Base-by-base conservation (phyloP, 1,140 invertebrate genomes). In the Rhagoletis pomonella region DNA sequence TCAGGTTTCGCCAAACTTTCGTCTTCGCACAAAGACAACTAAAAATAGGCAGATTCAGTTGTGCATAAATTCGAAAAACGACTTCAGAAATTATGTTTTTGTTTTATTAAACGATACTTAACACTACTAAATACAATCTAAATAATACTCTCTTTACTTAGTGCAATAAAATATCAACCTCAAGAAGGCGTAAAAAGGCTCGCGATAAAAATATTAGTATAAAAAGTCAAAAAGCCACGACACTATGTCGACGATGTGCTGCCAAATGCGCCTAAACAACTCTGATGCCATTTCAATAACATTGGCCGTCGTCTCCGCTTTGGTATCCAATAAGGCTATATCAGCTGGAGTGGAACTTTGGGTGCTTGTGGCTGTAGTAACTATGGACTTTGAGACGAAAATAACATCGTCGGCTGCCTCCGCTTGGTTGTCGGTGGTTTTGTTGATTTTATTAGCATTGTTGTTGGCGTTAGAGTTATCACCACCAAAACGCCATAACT, bases 231-330 rank as follows among this genome's bases (percentile, higher is more conserved):
- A 73, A 73, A 87, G 85, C 55, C 59, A 85, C 47, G 84, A 64
- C 50, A 87, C 64, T 39, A 77, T 64, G n/a, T 88, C 87, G 4
- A 88, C 42, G 14, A 88, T 86, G 67, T 69, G 87, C 47, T 73
- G 69, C 29, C 86, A 42, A 85, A 88, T 65, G 58, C 77, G 89
- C 85, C 86, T 77, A 89, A 89, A 89, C 86, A 87, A 88, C 42
- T 87, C 55, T 88, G 84, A 88, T 86, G 86, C 87, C 87, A 58
- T 87, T 88, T 87, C 77, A 67, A 81, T 88, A 7, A 88, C 88
- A 67, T 89, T 89, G 9, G 90, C 87, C 9, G 85, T 65, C 3
- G 77, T 69, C 50, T 73, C 73, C 19, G 87, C 62, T 14, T 59
- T 84, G 0, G 81, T 67, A 55, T 87, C 87, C 42, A 50, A 12